These are phyloP conservation scores for Takifugu flavidus DNA, from an alignment of 2,113 vertebrate genomes.

Conservation along the genomic window DNA sequence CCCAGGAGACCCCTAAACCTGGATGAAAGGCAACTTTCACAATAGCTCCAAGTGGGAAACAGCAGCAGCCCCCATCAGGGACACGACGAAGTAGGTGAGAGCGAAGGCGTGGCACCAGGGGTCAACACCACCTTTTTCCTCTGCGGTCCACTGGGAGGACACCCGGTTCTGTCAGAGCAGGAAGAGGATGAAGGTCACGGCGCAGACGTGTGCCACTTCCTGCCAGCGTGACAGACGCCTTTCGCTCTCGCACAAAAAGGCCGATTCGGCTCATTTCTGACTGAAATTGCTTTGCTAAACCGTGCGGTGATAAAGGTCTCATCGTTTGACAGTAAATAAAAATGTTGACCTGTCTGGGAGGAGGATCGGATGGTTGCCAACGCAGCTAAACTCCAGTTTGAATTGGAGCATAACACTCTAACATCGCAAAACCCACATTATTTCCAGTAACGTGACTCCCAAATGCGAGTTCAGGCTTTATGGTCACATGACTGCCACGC, in stretches of 20 bases:
- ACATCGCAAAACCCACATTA: too few species aligned
- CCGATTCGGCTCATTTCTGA: not conserved
- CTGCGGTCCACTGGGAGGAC: slow-evolving; percentile 46
- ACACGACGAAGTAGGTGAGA: slow-evolving; percentile 3
- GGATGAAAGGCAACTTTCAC: slow-evolving; percentile 55
- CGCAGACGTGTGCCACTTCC: slow-evolving; percentile 58
- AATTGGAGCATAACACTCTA: too few species aligned
- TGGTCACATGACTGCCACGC: too few species aligned
- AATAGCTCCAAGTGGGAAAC: slow-evolving; percentile 57
- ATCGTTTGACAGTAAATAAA: too few species aligned
- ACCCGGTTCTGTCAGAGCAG: slow-evolving; percentile 51
- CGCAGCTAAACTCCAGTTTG: not conserved
- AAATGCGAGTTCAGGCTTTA: too few species aligned
- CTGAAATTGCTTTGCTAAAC: too few species aligned
- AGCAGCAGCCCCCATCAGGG: slow-evolving; percentile 29
- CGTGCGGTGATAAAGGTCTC: too few species aligned
- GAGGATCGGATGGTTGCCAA: not conserved
- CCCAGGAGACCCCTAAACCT: slow-evolving; percentile 23
- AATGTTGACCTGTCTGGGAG: too few species aligned
- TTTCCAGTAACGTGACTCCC: too few species aligned
- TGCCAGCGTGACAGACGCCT: slow-evolving; percentile 56
- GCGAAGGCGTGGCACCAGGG: slow-evolving; percentile 46
- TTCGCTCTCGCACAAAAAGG: slow-evolving; percentile 29
- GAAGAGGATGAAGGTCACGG: slow-evolving; percentile 62
- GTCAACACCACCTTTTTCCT: slow-evolving; percentile 49